Base-by-base conservation (phyloP, 2,888 invertebrate species). In the Drosophila parthenogenetica region DNA sequence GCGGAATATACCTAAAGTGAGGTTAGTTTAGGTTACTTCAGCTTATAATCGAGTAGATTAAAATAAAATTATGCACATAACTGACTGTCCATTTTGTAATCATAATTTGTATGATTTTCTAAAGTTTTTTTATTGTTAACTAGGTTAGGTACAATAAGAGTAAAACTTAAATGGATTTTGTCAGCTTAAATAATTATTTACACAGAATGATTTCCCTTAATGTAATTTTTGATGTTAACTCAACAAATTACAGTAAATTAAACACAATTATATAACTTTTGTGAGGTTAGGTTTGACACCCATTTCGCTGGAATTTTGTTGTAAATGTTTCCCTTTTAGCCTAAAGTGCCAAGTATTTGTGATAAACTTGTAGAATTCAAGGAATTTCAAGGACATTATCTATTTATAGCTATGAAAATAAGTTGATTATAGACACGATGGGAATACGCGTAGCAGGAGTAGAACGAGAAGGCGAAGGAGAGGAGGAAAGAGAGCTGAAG, bases 361-460 rank as follows among this genome's bases (percentile, higher is more conserved):
- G 17, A 43, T 13, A 25, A 50, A 19, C 32, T 25, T n/a, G 40
- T 11, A 11, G 16, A 57, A 13, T 46, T 57, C 13, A 10, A 5
- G 16, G 10, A 46, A 25, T 37, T 16, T 13, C 37, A 16, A 16
- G 22, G 35, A 51, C 35, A 51, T 35, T 51, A 51, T 16, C 13
- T 51, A 61, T 58, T 58, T 49, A 19, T 49, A 29, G 29, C 22
- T 16, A 29, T 61, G 37, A 16, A 43, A 60, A 51, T 11, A 35
- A 32, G 49, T 39, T 46, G 46, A 13, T 14, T 13, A 40, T 25
- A 25, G 14, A 39, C 11, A 16, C 1, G 13, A 1, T 13, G n/a
- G 3, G n/a, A 13, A 42, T 14, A 19, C 29, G 29, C 29, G 29
- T 8, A 29, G 29, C 7, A 8, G 29, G 10, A 5, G 35, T 19